These are phyloP conservation scores for Pterophyllum scalare DNA, from an alignment of 2,113 vertebrate genomes.

Conservation along the genomic window DNA sequence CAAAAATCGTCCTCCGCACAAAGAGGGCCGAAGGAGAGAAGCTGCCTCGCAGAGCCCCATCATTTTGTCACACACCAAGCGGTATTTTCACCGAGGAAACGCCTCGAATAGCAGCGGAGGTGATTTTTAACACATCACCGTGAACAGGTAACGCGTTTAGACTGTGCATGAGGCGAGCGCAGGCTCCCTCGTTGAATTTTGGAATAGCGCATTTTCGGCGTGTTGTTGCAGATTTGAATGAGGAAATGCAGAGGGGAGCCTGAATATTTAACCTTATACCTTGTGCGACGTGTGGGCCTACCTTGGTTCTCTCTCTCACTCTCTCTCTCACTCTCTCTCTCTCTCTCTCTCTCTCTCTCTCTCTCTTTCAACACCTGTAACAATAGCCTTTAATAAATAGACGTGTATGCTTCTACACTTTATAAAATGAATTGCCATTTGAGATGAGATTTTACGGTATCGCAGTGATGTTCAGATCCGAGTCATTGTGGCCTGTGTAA, in stretches of 20 bases:
- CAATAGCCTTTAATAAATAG: neutral
- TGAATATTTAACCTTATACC: conserved; percentile 39
- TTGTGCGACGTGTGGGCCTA: neutral
- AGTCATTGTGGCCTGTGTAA: conserved; percentile 53
- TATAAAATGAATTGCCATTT: neutral
- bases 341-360: neutral
- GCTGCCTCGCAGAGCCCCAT: conserved; percentile 47
- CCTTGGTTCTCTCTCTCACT: too few relatives aligned
- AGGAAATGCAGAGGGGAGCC: conserved; percentile 37
- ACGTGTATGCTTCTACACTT: neutral
- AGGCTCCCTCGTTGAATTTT: conserved; percentile 18
- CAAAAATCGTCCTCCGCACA: conserved; percentile 70
- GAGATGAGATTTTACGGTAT: conserved; percentile 1
- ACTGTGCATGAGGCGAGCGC: neutral
- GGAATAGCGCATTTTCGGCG: conserved; percentile 70
- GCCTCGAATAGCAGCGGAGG: conserved; percentile 54
- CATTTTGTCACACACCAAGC: conserved; percentile 58
- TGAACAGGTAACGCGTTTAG: neutral
- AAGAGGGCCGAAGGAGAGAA: conserved; percentile 70
- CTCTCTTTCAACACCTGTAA: neutral
- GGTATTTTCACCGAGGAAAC: conserved; percentile 63
- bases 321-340: neutral
- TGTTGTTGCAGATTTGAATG: conserved; percentile 64
- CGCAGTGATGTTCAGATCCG: neutral
- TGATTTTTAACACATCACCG: conserved; percentile 6